Percentiles rank a stretch among this genome's conserved stretches.
Evolutionary conservation across 2,888 invertebrate species (phyloP).

Genomic region (Rhagophthalmus giganteus): DNA sequence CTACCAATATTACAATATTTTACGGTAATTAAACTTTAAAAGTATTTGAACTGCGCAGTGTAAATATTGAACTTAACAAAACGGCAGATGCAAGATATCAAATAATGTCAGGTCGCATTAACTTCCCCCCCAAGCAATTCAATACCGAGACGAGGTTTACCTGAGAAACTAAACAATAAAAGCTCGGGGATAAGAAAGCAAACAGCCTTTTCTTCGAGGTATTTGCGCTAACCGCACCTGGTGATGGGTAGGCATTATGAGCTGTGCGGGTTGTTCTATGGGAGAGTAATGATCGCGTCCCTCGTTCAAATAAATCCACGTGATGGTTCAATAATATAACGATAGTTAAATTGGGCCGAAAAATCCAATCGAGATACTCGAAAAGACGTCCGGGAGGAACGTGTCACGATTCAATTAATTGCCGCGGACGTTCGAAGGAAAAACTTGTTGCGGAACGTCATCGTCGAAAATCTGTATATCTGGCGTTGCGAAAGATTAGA

Average conservation of each 20-base stretch:
- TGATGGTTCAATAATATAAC: not conserved
- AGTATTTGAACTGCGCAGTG: conserved; percentile 27
- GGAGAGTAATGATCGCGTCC: conserved; percentile 9
- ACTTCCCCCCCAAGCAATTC: conserved; percentile 37
- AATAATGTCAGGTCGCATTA: conserved; percentile 32
- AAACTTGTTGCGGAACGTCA: too few species aligned
- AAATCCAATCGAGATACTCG: not conserved
- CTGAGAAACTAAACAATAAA: conserved; percentile 45
- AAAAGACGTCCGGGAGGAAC: too few species aligned
- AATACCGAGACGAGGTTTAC: conserved; percentile 39
- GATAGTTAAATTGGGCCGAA: not conserved
- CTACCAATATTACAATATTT: conserved; percentile 30
- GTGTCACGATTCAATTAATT: too few species aligned
- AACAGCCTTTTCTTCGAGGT: conserved; percentile 41
- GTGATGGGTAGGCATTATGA: conserved; percentile 29
- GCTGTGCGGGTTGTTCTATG: conserved; percentile 5
- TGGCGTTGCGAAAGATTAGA: too few species aligned
- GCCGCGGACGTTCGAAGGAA: too few species aligned
- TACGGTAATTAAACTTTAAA: conserved; percentile 34
- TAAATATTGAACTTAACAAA: conserved; percentile 32
- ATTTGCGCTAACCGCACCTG: conserved; percentile 47
- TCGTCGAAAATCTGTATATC: too few species aligned
- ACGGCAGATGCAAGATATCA: conserved; percentile 32
- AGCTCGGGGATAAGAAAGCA: conserved; percentile 43
- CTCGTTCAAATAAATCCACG: not conserved